Evolutionary conservation across 2,797 vertebrate species (phyloP), one percentile per base, ranked within the genome.

Genomic region (Numenius phaeopus): DNA sequence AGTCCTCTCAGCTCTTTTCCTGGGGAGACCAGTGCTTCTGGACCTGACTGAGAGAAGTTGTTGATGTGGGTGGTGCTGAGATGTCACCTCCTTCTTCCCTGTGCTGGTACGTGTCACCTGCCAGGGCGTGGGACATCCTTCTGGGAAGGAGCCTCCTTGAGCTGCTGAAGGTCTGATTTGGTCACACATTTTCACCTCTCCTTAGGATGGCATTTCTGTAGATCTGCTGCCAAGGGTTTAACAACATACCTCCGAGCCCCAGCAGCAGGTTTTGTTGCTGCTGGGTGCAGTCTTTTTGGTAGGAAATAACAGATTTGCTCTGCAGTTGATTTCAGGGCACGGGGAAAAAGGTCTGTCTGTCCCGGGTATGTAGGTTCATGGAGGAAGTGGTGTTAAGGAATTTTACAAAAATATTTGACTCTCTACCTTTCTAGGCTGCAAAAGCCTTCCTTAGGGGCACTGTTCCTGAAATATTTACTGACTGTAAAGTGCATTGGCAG

Each of bases 381-480:
- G 57, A 86, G 57, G 26, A 67, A 71, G 20, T 5, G 11, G 49
- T 14, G 37, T 27, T 75, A 75, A 37, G 57, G 83, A 87, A 79
- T 87, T 88, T 44, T 42, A 58, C 29, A 32, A 62, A 84, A 72
- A 42, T 66, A 65, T 55, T 76, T 76, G 32, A 46, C 14, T 11
- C 39, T 65, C 39, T 83, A 5, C 76, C 52, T 73, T 86, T 78
- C 8, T 44, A 49, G 58, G 78, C 75, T 83, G 75, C 78, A 83
- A 64, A 84, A 88, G 15, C 20, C 69, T 96, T 5, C 85, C 80
- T 96, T 10, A 58, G 93, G 66, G 90, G 88, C 80, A 93, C 52
- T 40, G 34, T 59, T 96, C 65, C 75, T 80, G 67, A 80, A 77
- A 21, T 72, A 80, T 94, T 89, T 78, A 88, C 79, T 3, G 8